Percentiles rank a stretch among this genome's conserved stretches.
phyloP scores from a whole-genome alignment of 2,113 vertebrate species.

The Urocynchramus pylzowi region DNA sequence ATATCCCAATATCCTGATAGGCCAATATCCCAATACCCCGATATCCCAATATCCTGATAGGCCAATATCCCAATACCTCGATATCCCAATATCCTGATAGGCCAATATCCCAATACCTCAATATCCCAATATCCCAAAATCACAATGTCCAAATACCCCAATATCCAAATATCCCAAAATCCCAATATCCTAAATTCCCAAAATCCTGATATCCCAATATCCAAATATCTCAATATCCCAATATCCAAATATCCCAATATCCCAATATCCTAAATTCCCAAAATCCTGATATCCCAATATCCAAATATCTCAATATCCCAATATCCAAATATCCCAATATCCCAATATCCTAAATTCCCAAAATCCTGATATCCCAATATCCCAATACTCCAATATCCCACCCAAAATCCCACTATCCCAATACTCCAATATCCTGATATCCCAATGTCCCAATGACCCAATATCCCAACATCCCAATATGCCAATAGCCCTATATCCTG shows the following conservation, averaged over 20 bases:
- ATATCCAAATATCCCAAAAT: background rate
- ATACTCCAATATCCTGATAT: fast-evolving
- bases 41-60: fast-evolving
- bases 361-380: background rate
- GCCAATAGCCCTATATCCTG: no score
- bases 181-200: fast-evolving
- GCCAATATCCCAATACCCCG: fast-evolving
- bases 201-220: fast-evolving
- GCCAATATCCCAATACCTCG: background rate
- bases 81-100: fast-evolving
- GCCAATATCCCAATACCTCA: fast-evolving
- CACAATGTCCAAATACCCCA: fast-evolving
- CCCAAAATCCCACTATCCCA: fast-evolving
- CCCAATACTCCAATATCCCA: fast-evolving
- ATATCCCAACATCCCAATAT: fast-evolving
- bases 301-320: fast-evolving
- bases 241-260: fast-evolving
- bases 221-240: fast-evolving
- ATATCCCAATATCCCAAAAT: fast-evolving
- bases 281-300: fast-evolving
- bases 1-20: fast-evolving
- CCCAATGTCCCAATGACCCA: no score
- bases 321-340: fast-evolving
- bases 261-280: fast-evolving
- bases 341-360: fast-evolving